Conservation (phyloP, 2,888 invertebrate species). For the Tetropium fuscum region DNA sequence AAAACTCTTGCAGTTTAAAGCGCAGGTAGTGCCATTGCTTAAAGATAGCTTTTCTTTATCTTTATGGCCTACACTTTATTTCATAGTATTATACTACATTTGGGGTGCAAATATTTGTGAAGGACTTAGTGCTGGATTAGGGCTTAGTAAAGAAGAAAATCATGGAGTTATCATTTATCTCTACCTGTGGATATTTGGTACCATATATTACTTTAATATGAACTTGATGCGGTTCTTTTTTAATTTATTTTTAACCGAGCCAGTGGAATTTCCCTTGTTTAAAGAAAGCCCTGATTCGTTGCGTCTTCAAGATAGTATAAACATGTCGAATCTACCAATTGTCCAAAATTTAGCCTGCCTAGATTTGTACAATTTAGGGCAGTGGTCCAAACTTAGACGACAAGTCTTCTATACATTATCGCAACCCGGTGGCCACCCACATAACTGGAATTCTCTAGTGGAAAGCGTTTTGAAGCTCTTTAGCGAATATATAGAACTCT, state of each 20-base stretch:
- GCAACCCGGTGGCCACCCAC: slow-evolving; percentile 88
- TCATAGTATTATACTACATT: slow-evolving; percentile 72
- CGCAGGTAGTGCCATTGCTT: slow-evolving; percentile 70
- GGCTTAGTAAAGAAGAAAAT: slow-evolving; percentile 66
- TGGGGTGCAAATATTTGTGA: slow-evolving; percentile 71
- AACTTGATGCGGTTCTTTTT: slow-evolving; percentile 79
- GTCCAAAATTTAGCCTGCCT: slow-evolving; percentile 82
- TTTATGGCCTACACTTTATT: slow-evolving; percentile 73
- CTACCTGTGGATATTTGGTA: slow-evolving; percentile 77
- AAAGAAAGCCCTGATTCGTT: slow-evolving; percentile 63
- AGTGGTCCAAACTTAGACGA: slow-evolving; percentile 73
- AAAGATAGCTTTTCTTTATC: slow-evolving; percentile 72
- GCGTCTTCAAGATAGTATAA: slow-evolving; percentile 73
- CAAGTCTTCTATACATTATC: slow-evolving; percentile 78
- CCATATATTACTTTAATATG: slow-evolving; percentile 77
- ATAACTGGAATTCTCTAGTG: slow-evolving; percentile 84
- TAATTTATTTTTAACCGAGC: slow-evolving; percentile 78
- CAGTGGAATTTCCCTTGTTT: slow-evolving; percentile 74
- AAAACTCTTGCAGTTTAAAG: slow-evolving; percentile 76
- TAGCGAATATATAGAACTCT: slow-evolving; percentile 74
- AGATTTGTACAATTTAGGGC: slow-evolving; percentile 77
- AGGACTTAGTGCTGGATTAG: slow-evolving; percentile 69
- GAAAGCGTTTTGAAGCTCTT: slow-evolving; percentile 75
- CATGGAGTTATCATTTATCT: slow-evolving; percentile 67
- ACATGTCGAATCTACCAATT: slow-evolving; percentile 73